These are phyloP conservation scores for Dendrolimus pini DNA, from an alignment of 2,888 invertebrate genomes.

Conservation along the genomic window DNA sequence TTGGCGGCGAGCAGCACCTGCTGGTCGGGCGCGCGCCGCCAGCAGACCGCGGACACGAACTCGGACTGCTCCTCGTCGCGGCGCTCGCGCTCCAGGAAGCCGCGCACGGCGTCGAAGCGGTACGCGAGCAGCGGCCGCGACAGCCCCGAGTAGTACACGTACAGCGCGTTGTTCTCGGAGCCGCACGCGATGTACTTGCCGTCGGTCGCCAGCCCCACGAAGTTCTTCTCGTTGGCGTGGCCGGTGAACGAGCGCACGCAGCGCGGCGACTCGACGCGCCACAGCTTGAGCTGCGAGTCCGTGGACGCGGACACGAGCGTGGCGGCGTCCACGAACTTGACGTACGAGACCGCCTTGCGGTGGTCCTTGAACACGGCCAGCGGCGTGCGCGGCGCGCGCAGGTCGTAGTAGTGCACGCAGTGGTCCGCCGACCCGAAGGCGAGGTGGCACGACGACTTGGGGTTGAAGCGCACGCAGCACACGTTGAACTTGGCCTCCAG, in stretches of 20 bases:
- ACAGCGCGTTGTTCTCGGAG: constrained; percentile 95
- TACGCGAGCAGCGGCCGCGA: constrained; percentile 91
- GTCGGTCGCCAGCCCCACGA: constrained; percentile 95
- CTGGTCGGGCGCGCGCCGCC: constrained; percentile 84
- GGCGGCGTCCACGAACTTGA: constrained; percentile 92
- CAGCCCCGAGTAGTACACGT: constrained; percentile 93
- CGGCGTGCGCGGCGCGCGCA: constrained; percentile 88
- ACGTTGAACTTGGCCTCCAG: constrained; percentile 96
- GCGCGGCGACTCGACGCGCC: constrained; percentile 88
- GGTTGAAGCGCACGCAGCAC: constrained; percentile 89
- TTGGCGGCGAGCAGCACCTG: constrained; percentile 94
- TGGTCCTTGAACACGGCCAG: constrained; percentile 92
- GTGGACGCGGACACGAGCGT: constrained; percentile 90
- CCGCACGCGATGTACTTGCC: constrained; percentile 93
- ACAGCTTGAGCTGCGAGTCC: constrained; percentile 78
- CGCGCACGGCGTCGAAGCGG: constrained; percentile 89
- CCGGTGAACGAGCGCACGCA: constrained; percentile 92
- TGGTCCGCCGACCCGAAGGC: constrained; percentile 98
- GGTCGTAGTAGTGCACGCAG: constrained; percentile 96
- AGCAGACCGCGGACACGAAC: constrained; percentile 97
- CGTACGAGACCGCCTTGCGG: constrained; percentile 95
- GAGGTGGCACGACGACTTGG: constrained; percentile 86
- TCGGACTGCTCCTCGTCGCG: constrained; percentile 92
- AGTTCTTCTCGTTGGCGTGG: constrained; percentile 96
- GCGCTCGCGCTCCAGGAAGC: constrained; percentile 85